Evolutionary conservation across 2,797 vertebrate species (phyloP), one percentile per base, ranked within the genome.

Genomic region (Sorex maritimensis): DNA sequence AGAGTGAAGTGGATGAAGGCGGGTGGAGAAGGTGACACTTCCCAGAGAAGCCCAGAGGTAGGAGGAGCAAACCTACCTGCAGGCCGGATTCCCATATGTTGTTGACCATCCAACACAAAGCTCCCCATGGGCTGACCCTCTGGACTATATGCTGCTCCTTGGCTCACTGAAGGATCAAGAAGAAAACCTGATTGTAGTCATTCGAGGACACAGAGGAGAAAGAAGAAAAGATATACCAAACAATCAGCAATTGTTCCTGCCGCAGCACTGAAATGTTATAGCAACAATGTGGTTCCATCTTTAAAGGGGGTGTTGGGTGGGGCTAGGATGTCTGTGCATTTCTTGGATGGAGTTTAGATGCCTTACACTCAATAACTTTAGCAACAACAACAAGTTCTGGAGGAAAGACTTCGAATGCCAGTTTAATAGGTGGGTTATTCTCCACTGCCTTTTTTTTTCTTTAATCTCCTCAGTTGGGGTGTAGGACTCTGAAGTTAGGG

Each of bases 141-240:
- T 96, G 99, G 99, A 99, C 99, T 99, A 99, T 99, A 99, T 0
- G 99, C 99, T 97, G 99, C 99, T 99, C 99, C 99, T 99, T 99
- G 99, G 98, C 99, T 99, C 99, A 99, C 99, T 99, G 99, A 99
- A 99, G 99, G 99, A 99, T 99, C 99, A 99, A 99, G 99, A 99
- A 99, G 99, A 99, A 99, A 99, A 99, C 99, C 99, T 99, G 99
- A 99, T 99, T 99, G 99, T 99, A 99, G 99, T 99, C 99, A 99
- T 99, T 99, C 98, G 99, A 99, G 99, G 99, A 99, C 99, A 99
- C 99, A 99, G 99, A 98, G 98, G 98, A 98, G 98, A 99, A 99
- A 99, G 99, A 99, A 99, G 99, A 99, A 98, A 99, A 99, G 99
- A 99, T 98, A 99, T 96, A 99, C 99, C 99, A 99, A 98, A 99